These are phyloP conservation scores for Nestor notabilis DNA, from an alignment of 2,113 vertebrate species.

Conservation along the genomic window DNA sequence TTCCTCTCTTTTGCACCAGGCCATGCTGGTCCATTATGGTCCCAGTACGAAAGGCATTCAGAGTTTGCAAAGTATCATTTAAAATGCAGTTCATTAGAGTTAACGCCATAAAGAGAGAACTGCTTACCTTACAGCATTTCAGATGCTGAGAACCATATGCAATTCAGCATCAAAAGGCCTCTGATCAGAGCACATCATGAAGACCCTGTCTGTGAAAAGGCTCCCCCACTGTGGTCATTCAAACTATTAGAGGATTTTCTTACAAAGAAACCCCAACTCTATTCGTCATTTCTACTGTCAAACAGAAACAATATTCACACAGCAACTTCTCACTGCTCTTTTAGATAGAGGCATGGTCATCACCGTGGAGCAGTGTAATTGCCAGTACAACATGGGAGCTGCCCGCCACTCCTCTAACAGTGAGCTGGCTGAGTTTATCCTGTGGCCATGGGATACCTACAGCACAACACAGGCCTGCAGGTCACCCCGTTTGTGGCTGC, in stretches of 20 bases:
- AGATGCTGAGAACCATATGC: background rate
- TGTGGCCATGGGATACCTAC: accelerated
- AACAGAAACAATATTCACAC: background rate
- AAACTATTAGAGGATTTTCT: background rate
- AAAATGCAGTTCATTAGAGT: background rate
- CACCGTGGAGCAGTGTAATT: background rate
- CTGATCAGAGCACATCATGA: accelerated
- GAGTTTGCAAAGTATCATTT: background rate
- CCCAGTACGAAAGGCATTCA: background rate
- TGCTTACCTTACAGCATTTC: background rate
- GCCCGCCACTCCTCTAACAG: accelerated
- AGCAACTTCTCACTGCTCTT: background rate
- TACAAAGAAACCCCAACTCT: background rate
- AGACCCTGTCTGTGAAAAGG: background rate
- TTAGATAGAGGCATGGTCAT: background rate
- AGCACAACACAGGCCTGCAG: background rate
- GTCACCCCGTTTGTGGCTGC: accelerated
- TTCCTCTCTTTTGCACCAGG: background rate
- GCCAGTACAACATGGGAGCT: accelerated
- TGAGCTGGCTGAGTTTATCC: accelerated
- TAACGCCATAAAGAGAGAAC: background rate
- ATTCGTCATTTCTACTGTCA: background rate
- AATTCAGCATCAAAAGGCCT: background rate
- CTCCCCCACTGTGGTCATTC: background rate
- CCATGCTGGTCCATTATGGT: background rate